Percentiles rank a stretch among this genome's conserved stretches.
Evolutionary conservation across 2,797 vertebrate species (phyloP).

Genomic region (Sibirionetta formosa): DNA sequence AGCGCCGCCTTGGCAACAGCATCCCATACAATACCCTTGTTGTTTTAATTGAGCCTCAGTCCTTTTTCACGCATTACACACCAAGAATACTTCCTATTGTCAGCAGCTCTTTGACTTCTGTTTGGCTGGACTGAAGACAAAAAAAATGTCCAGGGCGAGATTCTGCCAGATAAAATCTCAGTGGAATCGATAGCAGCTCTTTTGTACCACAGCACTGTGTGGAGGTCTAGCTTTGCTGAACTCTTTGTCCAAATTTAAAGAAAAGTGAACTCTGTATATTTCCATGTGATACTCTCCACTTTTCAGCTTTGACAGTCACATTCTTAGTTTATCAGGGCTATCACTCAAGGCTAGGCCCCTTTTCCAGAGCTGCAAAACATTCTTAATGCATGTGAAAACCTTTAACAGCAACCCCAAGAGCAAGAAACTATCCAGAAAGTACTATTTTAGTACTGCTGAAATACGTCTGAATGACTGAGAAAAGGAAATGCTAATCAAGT

Average conservation of each 20-base stretch:
- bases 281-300: conserved; percentile 27
- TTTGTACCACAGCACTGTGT: neutral
- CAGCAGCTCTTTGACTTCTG: conserved; percentile 23
- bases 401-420: conserved; percentile 8
- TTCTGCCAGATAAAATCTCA: neutral
- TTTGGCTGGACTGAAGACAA: neutral
- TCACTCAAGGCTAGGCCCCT: conserved; percentile 15
- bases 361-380: conserved; percentile 39
- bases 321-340: conserved; percentile 65
- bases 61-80: conserved; percentile 6
- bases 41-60: conserved; percentile 24
- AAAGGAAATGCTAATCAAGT: neutral
- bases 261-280: neutral
- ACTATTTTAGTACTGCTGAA: neutral
- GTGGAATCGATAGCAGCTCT: neutral
- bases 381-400: neutral
- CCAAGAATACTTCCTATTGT: conserved; percentile 47
- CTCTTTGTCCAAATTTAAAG: conserved; percentile 8
- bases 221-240: conserved; percentile 16
- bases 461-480: neutral
- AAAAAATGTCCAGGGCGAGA: neutral
- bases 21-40: conserved; percentile 24
- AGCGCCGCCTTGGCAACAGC: neutral
- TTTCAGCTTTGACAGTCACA: conserved; percentile 45
- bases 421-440: neutral